phyloP scores from a whole-genome alignment of 2,113 vertebrate species.

The Tonatia bakeri region DNA sequence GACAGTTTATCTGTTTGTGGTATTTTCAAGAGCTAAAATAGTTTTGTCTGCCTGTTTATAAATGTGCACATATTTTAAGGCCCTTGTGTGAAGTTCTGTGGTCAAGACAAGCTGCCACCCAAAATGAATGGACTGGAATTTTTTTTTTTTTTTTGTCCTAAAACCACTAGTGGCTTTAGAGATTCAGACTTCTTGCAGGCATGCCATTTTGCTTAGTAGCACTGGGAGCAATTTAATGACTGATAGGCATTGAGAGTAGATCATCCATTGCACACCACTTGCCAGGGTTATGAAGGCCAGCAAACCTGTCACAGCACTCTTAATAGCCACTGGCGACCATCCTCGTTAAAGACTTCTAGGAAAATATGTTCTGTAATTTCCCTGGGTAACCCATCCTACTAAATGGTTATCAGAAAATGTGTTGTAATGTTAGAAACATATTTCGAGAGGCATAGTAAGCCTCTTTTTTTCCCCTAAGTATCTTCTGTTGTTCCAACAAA shows the following conservation, averaged over 20 bases:
- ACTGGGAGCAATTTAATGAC: neutral
- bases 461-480: neutral
- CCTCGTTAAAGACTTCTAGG: slow-evolving; percentile 65
- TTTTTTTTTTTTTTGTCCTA: neutral
- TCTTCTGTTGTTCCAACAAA: neutral
- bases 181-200: neutral
- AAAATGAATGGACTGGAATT: neutral
- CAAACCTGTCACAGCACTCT: neutral
- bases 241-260: slow-evolving; percentile 19
- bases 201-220: slow-evolving; percentile 12
- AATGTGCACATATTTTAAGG: slow-evolving; percentile 16
- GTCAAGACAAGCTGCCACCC: slow-evolving; percentile 15
- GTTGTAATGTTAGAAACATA: slow-evolving; percentile 42
- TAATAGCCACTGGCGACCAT: slow-evolving; percentile 32
- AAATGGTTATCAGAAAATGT: slow-evolving; percentile 42
- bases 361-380: slow-evolving; percentile 37
- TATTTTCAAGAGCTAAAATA: slow-evolving; percentile 30
- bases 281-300: slow-evolving; percentile 4
- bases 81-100: slow-evolving; percentile 34
- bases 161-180: slow-evolving; percentile 12
- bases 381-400: slow-evolving; percentile 27
- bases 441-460: neutral
- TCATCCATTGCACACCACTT: neutral
- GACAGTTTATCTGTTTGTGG: slow-evolving; percentile 4
- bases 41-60: slow-evolving; percentile 16